phyloP scores from a whole-genome alignment of 2,113 vertebrate genomes.

The Myotis yumanensis region DNA sequence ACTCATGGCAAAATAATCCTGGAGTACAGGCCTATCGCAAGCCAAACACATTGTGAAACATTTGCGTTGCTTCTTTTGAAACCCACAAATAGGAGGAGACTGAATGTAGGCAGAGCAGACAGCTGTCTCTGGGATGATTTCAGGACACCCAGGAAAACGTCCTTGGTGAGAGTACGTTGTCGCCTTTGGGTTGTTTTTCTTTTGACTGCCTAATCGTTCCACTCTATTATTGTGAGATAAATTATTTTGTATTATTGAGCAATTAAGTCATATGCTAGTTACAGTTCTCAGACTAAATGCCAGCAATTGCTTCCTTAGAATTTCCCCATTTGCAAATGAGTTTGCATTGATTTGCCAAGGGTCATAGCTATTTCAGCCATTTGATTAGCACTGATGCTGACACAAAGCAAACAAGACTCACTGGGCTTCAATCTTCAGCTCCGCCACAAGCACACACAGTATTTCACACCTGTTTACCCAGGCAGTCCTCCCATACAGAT shows the following conservation, averaged over 20 bases:
- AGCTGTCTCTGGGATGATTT: not conserved
- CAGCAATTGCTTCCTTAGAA: conserved; percentile 40
- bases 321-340: not conserved
- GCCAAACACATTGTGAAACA: not conserved
- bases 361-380: not conserved
- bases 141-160: not conserved
- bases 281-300: conserved; percentile 17
- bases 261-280: conserved; percentile 49
- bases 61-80: not conserved
- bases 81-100: not conserved
- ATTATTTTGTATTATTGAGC: conserved; percentile 31
- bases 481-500: not conserved
- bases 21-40: not conserved
- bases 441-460: not conserved
- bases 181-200: not conserved
- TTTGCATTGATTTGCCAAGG: conserved; percentile 16
- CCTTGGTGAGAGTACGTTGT: not conserved
- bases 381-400: not conserved
- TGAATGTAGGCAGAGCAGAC: not conserved
- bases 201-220: not conserved
- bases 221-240: not conserved
- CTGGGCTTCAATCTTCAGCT: not conserved
- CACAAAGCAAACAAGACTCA: not conserved
- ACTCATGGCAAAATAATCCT: not conserved
- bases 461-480: not conserved